Evolutionary conservation across 2,113 vertebrate species (phyloP).

Genomic region (Sphaerodactylus townsendi): DNA sequence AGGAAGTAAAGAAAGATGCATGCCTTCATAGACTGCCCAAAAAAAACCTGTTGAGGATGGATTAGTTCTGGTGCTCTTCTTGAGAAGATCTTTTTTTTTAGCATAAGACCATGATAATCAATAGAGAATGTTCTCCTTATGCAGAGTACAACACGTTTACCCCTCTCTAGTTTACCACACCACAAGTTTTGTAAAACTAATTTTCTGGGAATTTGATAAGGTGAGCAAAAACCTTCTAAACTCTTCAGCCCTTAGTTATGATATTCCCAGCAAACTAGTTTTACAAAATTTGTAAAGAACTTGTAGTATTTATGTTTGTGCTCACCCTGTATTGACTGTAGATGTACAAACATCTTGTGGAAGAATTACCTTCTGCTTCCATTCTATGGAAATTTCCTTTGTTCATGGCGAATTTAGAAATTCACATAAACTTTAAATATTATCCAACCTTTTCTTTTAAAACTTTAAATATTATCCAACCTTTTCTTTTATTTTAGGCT

Average conservation of each 20-base stretch:
- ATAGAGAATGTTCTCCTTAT: neutral
- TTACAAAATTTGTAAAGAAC: too few relatives aligned
- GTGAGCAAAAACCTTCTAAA: too few relatives aligned
- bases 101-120: neutral
- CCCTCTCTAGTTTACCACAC: neutral
- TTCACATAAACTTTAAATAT: slow-evolving; percentile 41
- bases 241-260: too few relatives aligned
- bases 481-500: slow-evolving; percentile 78
- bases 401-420: slow-evolving; percentile 37
- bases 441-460: slow-evolving; percentile 64
- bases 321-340: neutral
- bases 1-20: neutral
- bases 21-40: neutral
- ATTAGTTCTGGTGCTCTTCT: neutral
- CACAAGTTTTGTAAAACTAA: neutral
- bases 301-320: too few relatives aligned
- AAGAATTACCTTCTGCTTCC: neutral
- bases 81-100: neutral
- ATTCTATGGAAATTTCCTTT: neutral
- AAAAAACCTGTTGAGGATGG: neutral
- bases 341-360: neutral
- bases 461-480: slow-evolving; percentile 55
- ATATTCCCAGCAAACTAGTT: too few relatives aligned
- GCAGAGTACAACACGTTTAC: neutral
- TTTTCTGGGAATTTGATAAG: neutral